Evolutionary conservation across 2,113 vertebrate species (phyloP).

Genomic region (Dasyornis broadbenti): DNA sequence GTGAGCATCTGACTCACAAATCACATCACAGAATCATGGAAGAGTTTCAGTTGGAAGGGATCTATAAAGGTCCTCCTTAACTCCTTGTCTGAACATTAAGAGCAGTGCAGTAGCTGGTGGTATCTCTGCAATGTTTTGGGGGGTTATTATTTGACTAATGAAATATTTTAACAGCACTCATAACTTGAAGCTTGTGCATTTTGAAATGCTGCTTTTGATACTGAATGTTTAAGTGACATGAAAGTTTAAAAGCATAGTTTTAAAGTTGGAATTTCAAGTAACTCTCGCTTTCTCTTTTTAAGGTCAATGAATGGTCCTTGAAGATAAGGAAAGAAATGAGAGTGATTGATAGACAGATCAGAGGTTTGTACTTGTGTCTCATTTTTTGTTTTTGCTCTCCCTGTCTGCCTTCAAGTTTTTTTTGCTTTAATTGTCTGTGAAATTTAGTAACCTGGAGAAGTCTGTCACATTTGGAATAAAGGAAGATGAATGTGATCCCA

Average conservation of each 20-base stretch:
- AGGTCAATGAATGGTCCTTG: conserved; percentile 94
- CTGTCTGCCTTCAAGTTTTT: background rate
- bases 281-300: conserved; percentile 31
- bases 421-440: background rate
- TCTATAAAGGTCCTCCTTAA: background rate
- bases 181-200: background rate
- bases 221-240: background rate
- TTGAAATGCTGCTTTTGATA: background rate
- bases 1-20: background rate
- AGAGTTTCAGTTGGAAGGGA: background rate
- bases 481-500: background rate
- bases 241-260: background rate
- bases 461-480: background rate
- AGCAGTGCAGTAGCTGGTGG: background rate
- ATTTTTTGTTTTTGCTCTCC: background rate
- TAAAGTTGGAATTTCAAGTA: background rate
- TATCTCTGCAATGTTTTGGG: background rate
- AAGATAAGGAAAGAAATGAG: conserved; percentile 97
- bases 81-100: background rate
- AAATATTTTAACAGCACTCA: background rate
- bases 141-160: background rate
- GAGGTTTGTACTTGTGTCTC: conserved; percentile 77
- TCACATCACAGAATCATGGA: background rate
- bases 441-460: background rate
- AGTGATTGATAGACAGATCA: conserved; percentile 93